Evolutionary conservation across 2,797 vertebrate species (phyloP).

Genomic region (Semotilus atromaculatus): DNA sequence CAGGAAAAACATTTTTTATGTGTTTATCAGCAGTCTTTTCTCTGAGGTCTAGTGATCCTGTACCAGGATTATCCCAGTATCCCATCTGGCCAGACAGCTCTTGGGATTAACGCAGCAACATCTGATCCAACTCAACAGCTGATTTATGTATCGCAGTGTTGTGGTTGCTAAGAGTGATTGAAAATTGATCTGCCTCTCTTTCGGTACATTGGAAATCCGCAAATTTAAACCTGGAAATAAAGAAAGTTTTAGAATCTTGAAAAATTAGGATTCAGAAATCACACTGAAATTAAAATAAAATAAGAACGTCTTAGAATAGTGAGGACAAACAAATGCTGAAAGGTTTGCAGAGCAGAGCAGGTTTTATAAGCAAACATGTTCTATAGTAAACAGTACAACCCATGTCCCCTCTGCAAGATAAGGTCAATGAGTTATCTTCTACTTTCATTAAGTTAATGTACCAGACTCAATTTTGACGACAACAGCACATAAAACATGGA

Average conservation of each 20-base stretch:
- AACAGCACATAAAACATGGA: constrained; percentile 38
- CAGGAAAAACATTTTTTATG: constrained; percentile 32
- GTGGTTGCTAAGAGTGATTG: constrained; percentile 29
- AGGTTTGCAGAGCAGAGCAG: neutral
- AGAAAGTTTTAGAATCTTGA: neutral
- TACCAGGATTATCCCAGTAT: constrained; percentile 71
- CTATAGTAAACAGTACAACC: constrained; percentile 1
- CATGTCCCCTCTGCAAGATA: constrained; percentile 19
- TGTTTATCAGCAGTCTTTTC: constrained; percentile 34
- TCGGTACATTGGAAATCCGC: neutral
- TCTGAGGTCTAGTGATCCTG: constrained; percentile 55
- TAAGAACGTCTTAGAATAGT: neutral
- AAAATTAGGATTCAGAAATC: neutral
- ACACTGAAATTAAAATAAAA: neutral
- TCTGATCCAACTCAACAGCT: constrained; percentile 55
- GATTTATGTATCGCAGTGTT: constrained; percentile 49
- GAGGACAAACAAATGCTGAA: neutral
- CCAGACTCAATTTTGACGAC: constrained; percentile 38
- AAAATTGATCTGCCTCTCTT: constrained; percentile 16
- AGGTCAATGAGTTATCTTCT: constrained; percentile 2
- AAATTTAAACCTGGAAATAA: neutral
- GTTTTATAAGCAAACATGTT: neutral
- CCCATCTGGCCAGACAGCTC: constrained; percentile 67
- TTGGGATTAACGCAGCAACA: constrained; percentile 50
- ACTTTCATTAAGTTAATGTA: constrained; percentile 58